phyloP scores from a whole-genome alignment of 1,140 invertebrate species.

The Eupristina koningsbergeri region DNA sequence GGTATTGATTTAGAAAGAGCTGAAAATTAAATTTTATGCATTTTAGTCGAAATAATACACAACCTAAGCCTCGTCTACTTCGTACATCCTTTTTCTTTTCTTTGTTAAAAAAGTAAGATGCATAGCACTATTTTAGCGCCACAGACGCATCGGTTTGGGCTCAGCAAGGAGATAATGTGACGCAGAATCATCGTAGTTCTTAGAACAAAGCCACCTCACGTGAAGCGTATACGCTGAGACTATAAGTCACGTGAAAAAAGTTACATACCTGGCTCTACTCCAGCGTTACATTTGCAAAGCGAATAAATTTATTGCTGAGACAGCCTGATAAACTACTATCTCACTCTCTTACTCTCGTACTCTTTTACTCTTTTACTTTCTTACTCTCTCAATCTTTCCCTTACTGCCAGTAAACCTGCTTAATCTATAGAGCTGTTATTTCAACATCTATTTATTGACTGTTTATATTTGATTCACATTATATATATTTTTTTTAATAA shows the following conservation, averaged over 20 bases:
- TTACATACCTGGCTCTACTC: slow-evolving; percentile 59
- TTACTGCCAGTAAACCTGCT: too few relatives aligned
- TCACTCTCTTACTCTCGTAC: neutral
- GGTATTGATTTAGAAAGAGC: too few relatives aligned
- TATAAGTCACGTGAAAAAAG: slow-evolving; percentile 59
- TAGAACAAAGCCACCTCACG: slow-evolving; percentile 54
- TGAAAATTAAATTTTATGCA: too few relatives aligned
- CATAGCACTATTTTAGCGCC: neutral
- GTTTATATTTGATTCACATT: too few relatives aligned
- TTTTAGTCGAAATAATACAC: neutral
- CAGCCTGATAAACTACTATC: slow-evolving; percentile 59
- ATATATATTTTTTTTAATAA: too few relatives aligned
- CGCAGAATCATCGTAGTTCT: slow-evolving; percentile 51
- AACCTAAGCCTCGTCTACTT: neutral
- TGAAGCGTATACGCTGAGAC: slow-evolving; percentile 54
- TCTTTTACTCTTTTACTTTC: neutral
- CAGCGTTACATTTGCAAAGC: slow-evolving; percentile 60
- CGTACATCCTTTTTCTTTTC: neutral
- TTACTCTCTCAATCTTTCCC: neutral
- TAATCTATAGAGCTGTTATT: too few relatives aligned
- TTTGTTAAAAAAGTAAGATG: neutral
- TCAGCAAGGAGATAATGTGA: slow-evolving; percentile 39
- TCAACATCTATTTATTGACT: too few relatives aligned
- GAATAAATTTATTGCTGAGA: slow-evolving; percentile 63
- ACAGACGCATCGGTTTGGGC: slow-evolving; percentile 13